Percentiles rank a stretch among this genome's conserved stretches.
phyloP scores from a whole-genome alignment of 2,888 invertebrate species.

The Tenthredo scrophulariae region DNA sequence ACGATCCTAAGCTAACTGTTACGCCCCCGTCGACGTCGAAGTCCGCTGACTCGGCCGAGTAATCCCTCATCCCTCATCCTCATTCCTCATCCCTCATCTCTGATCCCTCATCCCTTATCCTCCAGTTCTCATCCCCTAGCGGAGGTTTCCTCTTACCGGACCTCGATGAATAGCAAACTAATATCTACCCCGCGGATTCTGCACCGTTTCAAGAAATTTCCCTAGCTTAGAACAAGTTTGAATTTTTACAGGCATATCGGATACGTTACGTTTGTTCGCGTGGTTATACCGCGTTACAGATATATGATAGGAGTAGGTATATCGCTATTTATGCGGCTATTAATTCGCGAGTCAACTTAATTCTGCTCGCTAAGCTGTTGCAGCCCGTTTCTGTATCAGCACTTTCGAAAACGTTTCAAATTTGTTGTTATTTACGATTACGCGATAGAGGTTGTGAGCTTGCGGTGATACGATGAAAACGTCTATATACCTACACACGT shows the following conservation, averaged over 20 bases:
- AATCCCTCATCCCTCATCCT: constrained; percentile 48
- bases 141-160: constrained; percentile 1
- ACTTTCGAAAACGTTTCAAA: neutral
- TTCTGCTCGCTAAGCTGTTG: neutral
- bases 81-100: constrained; percentile 27
- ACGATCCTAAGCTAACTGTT: constrained; percentile 51
- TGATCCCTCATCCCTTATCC: constrained; percentile 18
- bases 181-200: constrained; percentile 12
- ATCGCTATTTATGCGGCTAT: neutral
- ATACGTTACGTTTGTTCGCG: constrained; percentile 4
- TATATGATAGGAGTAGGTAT: neutral
- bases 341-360: constrained; percentile 15
- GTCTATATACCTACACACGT: neutral
- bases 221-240: constrained; percentile 41
- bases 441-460: neutral
- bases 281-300: neutral
- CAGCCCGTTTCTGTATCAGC: neutral
- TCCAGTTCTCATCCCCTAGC: constrained; percentile 52
- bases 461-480: neutral
- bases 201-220: constrained; percentile 25
- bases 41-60: constrained; percentile 60
- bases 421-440: constrained; percentile 37
- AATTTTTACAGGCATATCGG: constrained; percentile 31
- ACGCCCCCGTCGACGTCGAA: constrained; percentile 34
- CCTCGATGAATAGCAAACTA: constrained; percentile 42